Evolutionary conservation across 2,797 vertebrate genomes (phyloP).

Genomic region (Lates japonicus): DNA sequence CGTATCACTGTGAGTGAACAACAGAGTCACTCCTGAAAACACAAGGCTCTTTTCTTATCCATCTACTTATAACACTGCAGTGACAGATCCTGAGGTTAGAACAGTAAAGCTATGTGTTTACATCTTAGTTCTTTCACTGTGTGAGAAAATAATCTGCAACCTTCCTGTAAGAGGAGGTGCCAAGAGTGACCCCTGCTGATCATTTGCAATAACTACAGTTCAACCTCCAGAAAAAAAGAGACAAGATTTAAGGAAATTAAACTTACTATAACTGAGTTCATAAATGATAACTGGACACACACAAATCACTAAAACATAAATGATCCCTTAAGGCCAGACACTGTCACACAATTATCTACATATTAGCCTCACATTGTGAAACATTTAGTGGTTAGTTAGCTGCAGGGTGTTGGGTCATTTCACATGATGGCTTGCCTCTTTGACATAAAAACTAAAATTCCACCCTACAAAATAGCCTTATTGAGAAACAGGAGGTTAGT

Average conservation of each 20-base stretch:
- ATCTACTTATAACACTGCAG: background rate
- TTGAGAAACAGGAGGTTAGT: conserved; percentile 20
- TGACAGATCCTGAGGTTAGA: background rate
- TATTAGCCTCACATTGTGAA: background rate
- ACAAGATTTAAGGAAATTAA: background rate
- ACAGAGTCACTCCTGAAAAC: background rate
- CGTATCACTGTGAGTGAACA: background rate
- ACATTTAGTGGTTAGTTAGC: background rate
- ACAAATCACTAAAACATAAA: background rate
- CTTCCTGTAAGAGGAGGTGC: background rate
- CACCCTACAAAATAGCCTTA: background rate
- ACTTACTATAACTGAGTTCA: background rate
- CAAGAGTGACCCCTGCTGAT: conserved; percentile 68
- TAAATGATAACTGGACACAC: background rate
- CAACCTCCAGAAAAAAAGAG: background rate
- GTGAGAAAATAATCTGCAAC: background rate
- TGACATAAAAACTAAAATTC: background rate
- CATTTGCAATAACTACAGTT: conserved; percentile 43
- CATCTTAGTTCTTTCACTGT: background rate
- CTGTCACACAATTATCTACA: background rate
- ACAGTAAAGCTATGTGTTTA: background rate
- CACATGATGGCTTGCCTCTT: background rate
- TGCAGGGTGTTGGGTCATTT: background rate
- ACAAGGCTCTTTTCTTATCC: background rate
- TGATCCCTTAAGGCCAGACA: background rate